These are phyloP conservation scores for Octodon degus DNA, from an alignment of 2,113 vertebrate genomes.

Conservation along the genomic window DNA sequence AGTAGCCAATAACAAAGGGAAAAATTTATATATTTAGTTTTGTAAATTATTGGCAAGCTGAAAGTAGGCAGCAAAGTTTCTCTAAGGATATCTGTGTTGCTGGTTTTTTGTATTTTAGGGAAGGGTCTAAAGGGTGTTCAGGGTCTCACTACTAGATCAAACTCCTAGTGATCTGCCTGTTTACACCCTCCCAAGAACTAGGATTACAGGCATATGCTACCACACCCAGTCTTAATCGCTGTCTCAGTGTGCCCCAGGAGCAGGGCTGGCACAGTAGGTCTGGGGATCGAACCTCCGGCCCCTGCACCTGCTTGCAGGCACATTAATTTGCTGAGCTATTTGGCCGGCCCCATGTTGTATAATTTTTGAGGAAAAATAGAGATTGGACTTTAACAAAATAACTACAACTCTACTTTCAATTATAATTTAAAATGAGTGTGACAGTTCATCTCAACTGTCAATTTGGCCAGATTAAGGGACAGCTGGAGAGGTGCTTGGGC, in stretches of 20 bases:
- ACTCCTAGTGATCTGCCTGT: no score
- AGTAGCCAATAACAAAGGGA: not conserved
- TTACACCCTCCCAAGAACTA: no score
- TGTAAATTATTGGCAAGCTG: not conserved
- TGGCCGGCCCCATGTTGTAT: not conserved
- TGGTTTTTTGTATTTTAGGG: no score
- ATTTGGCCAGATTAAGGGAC: not conserved
- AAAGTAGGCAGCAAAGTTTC: not conserved
- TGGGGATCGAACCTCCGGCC: no score
- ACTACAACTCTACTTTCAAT: not conserved
- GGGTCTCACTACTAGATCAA: no score
- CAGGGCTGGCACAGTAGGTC: no score
- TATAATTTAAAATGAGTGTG: not conserved
- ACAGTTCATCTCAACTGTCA: not conserved
- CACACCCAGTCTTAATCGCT: no score
- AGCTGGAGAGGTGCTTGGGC: not conserved
- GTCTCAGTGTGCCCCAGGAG: no score
- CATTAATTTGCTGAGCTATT: no score
- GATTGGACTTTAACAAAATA: slow-evolving; percentile 1
- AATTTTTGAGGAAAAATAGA: slow-evolving; percentile 22
- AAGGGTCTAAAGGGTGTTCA: no score
- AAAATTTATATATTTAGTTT: not conserved
- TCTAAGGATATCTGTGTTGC: not conserved
- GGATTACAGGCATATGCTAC: no score
- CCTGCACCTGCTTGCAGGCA: no score